A percentile compares a stretch with the other conserved stretches of the same genome.
Conservation (phyloP, 2,113 vertebrate species). For the Ifrita kowaldi region DNA sequence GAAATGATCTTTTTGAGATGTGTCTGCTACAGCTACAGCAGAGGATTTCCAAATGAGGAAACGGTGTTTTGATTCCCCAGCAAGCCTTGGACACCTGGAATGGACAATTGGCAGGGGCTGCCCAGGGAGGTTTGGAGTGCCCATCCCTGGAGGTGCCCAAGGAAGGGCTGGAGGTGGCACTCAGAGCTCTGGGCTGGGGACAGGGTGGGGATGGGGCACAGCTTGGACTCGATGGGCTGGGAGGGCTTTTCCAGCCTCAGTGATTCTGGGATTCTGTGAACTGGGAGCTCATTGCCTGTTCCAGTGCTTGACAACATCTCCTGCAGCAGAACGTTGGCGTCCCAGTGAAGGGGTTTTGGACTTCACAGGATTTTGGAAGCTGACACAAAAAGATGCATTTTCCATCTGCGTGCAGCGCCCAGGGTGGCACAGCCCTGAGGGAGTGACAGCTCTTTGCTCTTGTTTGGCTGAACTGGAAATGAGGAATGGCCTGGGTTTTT, state of each 20-base stretch:
- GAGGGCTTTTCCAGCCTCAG: background rate
- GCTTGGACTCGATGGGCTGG: rapidly evolving
- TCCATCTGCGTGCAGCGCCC: background rate
- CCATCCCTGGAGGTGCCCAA: background rate
- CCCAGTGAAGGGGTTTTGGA: background rate
- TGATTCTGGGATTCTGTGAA: background rate
- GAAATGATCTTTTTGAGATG: background rate
- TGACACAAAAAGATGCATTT: background rate
- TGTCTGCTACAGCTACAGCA: rapidly evolving
- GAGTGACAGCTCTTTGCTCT: background rate
- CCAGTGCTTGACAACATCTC: background rate
- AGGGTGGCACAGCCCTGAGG: background rate
- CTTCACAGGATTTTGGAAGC: background rate
- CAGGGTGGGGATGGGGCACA: rapidly evolving
- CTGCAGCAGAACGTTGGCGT: rapidly evolving
- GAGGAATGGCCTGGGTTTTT: background rate
- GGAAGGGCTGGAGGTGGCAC: background rate
- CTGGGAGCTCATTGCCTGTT: background rate
- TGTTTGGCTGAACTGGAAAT: background rate
- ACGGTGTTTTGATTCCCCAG: background rate
- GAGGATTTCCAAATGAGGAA: background rate
- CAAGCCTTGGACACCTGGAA: background rate
- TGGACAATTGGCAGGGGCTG: background rate
- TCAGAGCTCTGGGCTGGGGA: background rate
- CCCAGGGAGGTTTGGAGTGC: background rate